These are phyloP conservation scores for Papilio polytes DNA, from an alignment of 1,140 invertebrate species.

Conservation along the genomic window DNA sequence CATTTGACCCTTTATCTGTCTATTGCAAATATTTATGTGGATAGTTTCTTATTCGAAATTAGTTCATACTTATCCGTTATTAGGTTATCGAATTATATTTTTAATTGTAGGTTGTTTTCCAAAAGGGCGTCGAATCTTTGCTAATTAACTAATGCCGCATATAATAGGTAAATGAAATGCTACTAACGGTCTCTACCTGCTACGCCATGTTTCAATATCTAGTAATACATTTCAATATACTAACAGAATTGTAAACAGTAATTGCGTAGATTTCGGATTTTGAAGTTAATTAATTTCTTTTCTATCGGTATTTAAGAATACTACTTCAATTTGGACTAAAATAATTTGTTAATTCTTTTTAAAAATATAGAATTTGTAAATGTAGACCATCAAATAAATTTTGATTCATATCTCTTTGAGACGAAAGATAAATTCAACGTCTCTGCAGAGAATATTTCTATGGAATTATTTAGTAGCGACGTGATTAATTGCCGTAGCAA, in stretches of 20 bases:
- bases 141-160: background rate
- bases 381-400: constrained; percentile 20
- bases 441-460: constrained; percentile 7
- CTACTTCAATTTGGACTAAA: background rate
- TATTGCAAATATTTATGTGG: background rate
- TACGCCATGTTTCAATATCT: background rate
- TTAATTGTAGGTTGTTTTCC: background rate
- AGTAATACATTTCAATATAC: too few relatives aligned
- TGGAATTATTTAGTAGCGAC: constrained; percentile 16
- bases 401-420: constrained; percentile 18
- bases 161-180: background rate
- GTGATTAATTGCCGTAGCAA: constrained; percentile 25
- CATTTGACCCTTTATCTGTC: background rate
- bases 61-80: too few relatives aligned
- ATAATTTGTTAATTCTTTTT: background rate
- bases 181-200: background rate
- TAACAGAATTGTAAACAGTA: background rate
- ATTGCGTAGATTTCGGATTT: background rate
- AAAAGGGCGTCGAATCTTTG: too few relatives aligned
- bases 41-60: background rate
- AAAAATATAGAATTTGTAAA: background rate
- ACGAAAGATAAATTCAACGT: constrained; percentile 20
- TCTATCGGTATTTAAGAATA: background rate
- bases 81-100: background rate
- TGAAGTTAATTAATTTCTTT: background rate